Base-by-base conservation (phyloP, 1,140 invertebrate genomes). In the Pseudomyrmex concolor region DNA sequence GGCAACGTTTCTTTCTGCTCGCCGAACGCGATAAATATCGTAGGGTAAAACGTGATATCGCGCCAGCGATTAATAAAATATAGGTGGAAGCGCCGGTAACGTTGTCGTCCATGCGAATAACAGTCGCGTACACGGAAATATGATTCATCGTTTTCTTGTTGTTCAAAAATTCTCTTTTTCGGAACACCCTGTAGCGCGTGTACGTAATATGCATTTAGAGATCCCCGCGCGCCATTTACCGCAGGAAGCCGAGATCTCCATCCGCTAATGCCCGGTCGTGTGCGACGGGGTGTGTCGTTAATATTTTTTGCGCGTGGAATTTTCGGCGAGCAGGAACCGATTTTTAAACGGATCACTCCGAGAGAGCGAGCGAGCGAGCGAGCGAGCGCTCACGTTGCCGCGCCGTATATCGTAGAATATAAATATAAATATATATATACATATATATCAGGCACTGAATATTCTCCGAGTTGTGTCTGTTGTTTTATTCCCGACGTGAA, bases 131-230 rank as follows among this genome's bases (percentile, higher is more conserved):
- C 15, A 8, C 12, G 22, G 59, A 34, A 34, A 34, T 34, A 34
- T 34, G 25, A 45, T 5, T 45, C 64, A 12, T 55, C 43, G 54
- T 71, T 48, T 70, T 57, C 68, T 68, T 59, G 34, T 7, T 3
- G 43, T 4, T 64, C 43, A 12, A 43, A 80, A 17, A 34, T 34
- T 34, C 5, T 4, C 0, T 34, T 80, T 71, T 80, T 71, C 12
- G 43, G 76, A 34, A 80, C 76, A 80, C 76, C 76, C 76, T 22
- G n/a, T 80, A 71, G 76, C 66, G 19, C 9, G 5, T 34, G 34
- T 34, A 43, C 66, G 76, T 71, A 70, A 70, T 80, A 80, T 9
- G 68, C 76, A 80, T 71, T 78, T 80, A 50, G 76, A 80, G 64
- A 70, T 17, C 43, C 34, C 34, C 34, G 34, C 34, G 34, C 45